Evolutionary conservation across 2,113 vertebrate genomes (phyloP).

Genomic region (Centropus bengalensis): DNA sequence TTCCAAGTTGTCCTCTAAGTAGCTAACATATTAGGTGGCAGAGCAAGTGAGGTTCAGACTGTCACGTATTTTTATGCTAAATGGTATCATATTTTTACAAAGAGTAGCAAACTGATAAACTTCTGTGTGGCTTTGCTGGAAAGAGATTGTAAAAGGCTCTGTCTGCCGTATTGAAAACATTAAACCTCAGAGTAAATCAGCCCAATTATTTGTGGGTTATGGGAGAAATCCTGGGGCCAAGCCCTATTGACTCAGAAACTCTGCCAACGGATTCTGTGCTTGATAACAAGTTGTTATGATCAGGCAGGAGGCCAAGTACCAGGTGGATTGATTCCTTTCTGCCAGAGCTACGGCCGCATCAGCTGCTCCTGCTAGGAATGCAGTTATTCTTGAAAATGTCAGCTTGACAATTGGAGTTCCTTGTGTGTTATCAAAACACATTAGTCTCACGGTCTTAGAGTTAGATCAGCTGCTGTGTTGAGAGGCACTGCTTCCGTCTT

Average conservation of each 20-base stretch:
- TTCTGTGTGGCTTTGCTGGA: neutral
- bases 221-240: constrained; percentile 18
- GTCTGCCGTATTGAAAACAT: neutral
- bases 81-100: neutral
- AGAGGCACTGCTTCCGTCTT: neutral
- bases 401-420: constrained; percentile 32
- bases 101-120: neutral
- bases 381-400: constrained; percentile 37
- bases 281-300: constrained; percentile 36
- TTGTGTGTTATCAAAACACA: constrained; percentile 38
- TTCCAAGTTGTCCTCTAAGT: neutral
- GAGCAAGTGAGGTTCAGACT: neutral
- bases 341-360: constrained; percentile 51
- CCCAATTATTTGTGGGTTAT: neutral
- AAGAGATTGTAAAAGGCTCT: neutral
- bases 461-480: neutral
- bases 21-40: neutral
- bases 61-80: neutral
- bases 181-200: constrained; percentile 4
- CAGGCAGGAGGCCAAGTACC: constrained; percentile 46
- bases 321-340: constrained; percentile 56
- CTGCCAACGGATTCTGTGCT: constrained; percentile 36
- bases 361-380: constrained; percentile 32
- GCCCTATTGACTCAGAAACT: constrained; percentile 24
- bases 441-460: neutral